Percentiles rank a stretch among this genome's conserved stretches.
phyloP scores from a whole-genome alignment of 2,888 invertebrate species.

The Patella pellucida region DNA sequence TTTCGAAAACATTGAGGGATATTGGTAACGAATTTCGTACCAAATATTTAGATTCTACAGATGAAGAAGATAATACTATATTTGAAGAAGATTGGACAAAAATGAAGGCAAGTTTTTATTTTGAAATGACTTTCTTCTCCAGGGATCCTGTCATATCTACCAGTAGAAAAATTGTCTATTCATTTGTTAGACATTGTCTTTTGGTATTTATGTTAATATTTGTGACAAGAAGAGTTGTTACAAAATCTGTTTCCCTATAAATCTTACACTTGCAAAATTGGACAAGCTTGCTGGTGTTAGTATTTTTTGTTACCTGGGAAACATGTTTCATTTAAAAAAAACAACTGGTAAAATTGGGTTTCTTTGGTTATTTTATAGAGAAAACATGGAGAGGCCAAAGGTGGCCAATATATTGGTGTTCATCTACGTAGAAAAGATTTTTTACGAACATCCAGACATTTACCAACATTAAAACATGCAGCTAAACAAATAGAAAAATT shows the following conservation, averaged over 20 bases:
- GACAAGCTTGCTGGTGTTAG: too few species aligned
- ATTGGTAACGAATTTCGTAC: slow-evolving; percentile 81
- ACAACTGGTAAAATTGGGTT: background rate
- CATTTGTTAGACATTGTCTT: too few species aligned
- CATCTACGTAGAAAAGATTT: slow-evolving; percentile 94
- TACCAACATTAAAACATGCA: slow-evolving; percentile 84
- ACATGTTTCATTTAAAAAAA: too few species aligned
- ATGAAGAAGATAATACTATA: slow-evolving; percentile 76
- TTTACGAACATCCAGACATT: slow-evolving; percentile 79
- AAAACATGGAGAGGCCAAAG: slow-evolving; percentile 68
- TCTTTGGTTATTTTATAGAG: slow-evolving; percentile 34
- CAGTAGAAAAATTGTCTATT: too few species aligned
- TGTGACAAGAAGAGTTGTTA: too few species aligned
- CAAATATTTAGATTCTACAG: slow-evolving; percentile 77
- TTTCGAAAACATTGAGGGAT: slow-evolving; percentile 78
- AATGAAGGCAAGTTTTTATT: slow-evolving; percentile 52
- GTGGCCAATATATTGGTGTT: slow-evolving; percentile 82
- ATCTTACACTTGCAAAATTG: too few species aligned
- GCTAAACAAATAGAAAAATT: slow-evolving; percentile 81
- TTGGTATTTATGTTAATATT: too few species aligned
- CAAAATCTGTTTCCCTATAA: too few species aligned
- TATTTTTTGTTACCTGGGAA: too few species aligned
- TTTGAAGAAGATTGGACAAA: slow-evolving; percentile 77
- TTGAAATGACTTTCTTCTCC: too few species aligned
- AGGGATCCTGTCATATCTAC: too few species aligned